Conservation (phyloP, 2,888 invertebrate species). For the Marasmarcha lunaedactyla region DNA sequence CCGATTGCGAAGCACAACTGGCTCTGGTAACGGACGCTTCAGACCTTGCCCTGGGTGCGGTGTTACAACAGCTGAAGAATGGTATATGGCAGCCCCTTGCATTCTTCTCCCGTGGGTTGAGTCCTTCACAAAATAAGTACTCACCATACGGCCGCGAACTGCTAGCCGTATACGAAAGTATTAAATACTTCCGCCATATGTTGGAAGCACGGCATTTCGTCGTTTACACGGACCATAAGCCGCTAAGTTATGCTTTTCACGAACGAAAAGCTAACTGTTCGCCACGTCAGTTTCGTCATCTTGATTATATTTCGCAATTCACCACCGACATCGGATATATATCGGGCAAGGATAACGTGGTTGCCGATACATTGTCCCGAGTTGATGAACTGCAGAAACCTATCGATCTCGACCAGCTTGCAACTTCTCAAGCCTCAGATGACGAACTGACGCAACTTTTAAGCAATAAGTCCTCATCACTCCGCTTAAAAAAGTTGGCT, state of each 20-base stretch:
- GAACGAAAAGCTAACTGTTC: neutral
- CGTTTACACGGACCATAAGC: neutral
- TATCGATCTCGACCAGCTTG: neutral
- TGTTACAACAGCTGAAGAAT: constrained; percentile 23
- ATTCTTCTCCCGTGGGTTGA: neutral
- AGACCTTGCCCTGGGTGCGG: constrained; percentile 26
- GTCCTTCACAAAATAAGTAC: neutral
- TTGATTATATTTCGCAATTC: neutral
- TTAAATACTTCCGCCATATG: neutral
- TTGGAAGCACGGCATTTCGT: neutral
- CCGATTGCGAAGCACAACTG: constrained; percentile 16
- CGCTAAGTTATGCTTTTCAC: neutral
- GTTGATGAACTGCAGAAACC: neutral
- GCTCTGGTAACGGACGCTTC: constrained; percentile 27
- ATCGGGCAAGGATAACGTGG: neutral
- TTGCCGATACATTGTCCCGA: neutral
- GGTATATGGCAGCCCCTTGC: constrained; percentile 23
- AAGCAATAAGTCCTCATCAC: neutral
- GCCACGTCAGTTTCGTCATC: neutral
- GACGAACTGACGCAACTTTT: constrained; percentile 18
- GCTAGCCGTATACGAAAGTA: neutral
- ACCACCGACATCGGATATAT: neutral
- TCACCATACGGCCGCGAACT: neutral
- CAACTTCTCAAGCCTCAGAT: constrained; percentile 5
- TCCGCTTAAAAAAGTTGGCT: neutral